These are phyloP conservation scores for Caenorhabditis elegans DNA, from an alignment of 1,140 invertebrate species.

Conservation along the genomic window WBcel235 BX284604.4:4575501-4576000, in stretches of 20 bases:
- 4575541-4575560: not conserved
- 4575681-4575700: constrained; percentile 22
- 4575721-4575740: constrained; percentile 14
- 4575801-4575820: not conserved
- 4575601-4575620: not conserved
- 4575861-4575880: constrained; percentile 7
- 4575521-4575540: too few species aligned
- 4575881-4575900: not conserved
- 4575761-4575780: not conserved
- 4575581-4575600: not conserved
- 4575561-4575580: too few species aligned
- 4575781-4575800: not conserved
- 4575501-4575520: too few species aligned
- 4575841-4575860: too few species aligned
- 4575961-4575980: constrained; percentile 21
- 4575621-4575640: constrained; percentile 3
- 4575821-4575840: too few species aligned
- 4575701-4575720: constrained; percentile 14
- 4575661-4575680: constrained; percentile 16
- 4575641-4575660: constrained; percentile 12
- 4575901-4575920: not conserved
- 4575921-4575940: not conserved
- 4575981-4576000: constrained; percentile 25
- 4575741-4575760: constrained; percentile 24
- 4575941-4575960: constrained; percentile 23